Base-by-base conservation (phyloP, 1,140 invertebrate species). In the Macrostomum lignano region DNA sequence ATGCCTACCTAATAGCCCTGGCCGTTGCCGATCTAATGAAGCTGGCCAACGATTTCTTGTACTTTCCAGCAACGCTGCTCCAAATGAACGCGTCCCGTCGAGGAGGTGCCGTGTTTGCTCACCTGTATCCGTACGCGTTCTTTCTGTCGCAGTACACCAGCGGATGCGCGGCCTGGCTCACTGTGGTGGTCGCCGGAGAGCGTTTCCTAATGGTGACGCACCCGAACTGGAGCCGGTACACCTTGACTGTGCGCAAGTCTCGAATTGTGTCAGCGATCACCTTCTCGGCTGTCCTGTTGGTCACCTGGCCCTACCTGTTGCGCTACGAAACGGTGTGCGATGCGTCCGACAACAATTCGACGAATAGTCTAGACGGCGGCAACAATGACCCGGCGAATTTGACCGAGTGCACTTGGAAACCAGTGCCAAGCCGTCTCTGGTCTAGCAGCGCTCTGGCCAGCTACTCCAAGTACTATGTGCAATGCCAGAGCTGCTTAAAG, bases 11-110 rank as follows among this genome's bases (percentile, higher is more conserved):
- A 41, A 69, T 68, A 34, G 71, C 71, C 0, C 47, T 74, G 38
- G 72, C 72, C 23, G 63, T 71, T 21, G 67, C 71, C 6, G 72
- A 74, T 44, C 59, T 71, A 26, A 54, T 73, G 24, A 72, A 72
- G 49, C 56, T 74, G 23, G 51, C 71, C 25, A 69, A 68, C 44
- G 64, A 67, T 38, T 65, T 72, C 40, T 57, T 70, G 28, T 72
- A 71, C 47, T 60, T 71, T 36, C 41, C 67, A 17, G 55, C 65
- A 9, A 69, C 66, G 3, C 49, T 68, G 10, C 19, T 28, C 9
- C 14, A 9, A 28, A 28, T 15, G 9, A 14, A 28, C 15, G 15
- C 26, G 19, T 14, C 7, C 15, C 15, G 19, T 7, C 26, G 19
- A 28, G 15, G 14, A 28, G 19, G 42, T 36, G 44, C 36, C 10